Base-by-base conservation (phyloP, 2,888 invertebrate species). In the Allolobophora icterica region DNA sequence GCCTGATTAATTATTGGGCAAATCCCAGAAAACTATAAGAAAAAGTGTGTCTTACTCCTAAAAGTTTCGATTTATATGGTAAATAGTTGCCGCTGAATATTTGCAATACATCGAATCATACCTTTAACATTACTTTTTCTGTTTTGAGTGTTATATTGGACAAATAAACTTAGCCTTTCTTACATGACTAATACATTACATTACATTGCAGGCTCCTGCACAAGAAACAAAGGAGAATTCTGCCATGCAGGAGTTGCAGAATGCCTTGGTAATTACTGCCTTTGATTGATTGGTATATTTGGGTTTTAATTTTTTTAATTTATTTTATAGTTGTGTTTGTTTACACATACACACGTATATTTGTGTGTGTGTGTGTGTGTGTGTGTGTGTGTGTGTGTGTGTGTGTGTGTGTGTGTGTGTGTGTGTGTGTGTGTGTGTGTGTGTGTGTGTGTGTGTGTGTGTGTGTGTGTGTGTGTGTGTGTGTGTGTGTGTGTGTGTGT, bases 171-270 rank as follows among this genome's bases (percentile, higher is more conserved):
- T 71, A 71, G 30, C 1, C n/a, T 11, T 71, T 71, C 30, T n/a
- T 13, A 13, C 3, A 52, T 52, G 21, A 52, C 52, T 52, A 24
- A 21, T 33, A 84, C 34, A 84, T 84, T 34, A 38, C 35, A 87
- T 87, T 87, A 17, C 34, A 34, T 84, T 84, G 5, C 87, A 87
- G 87, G 35, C 87, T 87, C 35, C 19, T 34, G 38, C n/a, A 87
- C 87, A 30, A 17, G 35, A 87, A 35, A 87, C 35, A 35, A 87
- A 87, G 87, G 87, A 87, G 11, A 35, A 35, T 2, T 35, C 87
- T 24, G 87, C 87, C 6, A 87, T 87, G 87, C 35, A 34, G 87
- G 87, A 87, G n/a, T 87, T 87, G 87, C 87, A 87, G 87, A 87
- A 87, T 87, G 38, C 38, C 38, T 24, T 87, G 87, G 87, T 87